Conservation (phyloP, 2,888 invertebrate genomes). For the Hypercompe scribonia region DNA sequence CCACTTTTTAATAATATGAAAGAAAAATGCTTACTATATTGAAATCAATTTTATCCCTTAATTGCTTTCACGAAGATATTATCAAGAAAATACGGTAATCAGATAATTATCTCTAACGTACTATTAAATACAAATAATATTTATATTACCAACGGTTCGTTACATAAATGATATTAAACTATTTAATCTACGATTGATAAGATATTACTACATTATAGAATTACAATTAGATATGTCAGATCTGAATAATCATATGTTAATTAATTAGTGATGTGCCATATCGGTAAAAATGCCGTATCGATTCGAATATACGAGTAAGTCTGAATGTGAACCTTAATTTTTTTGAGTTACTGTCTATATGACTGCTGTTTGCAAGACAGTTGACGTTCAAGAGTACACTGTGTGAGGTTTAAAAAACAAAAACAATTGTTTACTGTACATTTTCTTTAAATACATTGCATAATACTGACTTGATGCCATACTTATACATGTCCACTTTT, state of each 20-base stretch:
- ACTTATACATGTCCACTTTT: too few relatives aligned
- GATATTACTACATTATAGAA: not conserved
- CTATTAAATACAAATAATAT: not conserved
- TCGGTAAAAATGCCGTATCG: not conserved
- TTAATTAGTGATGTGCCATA: not conserved
- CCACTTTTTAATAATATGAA: too few relatives aligned
- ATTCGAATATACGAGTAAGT: not conserved
- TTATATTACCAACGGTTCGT: not conserved
- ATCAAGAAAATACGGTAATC: not conserved
- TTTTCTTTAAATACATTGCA: too few relatives aligned
- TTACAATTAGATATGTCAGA: not conserved
- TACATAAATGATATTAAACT: not conserved
- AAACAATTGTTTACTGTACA: too few relatives aligned
- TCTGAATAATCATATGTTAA: not conserved
- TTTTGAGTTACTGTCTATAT: too few relatives aligned
- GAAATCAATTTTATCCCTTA: not conserved
- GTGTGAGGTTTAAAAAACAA: too few relatives aligned
- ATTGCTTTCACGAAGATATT: not conserved
- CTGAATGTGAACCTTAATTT: too few relatives aligned
- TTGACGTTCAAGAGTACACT: too few relatives aligned
- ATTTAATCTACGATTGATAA: slow-evolving; percentile 11
- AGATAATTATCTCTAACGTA: not conserved
- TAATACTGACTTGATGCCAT: too few relatives aligned
- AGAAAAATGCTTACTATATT: too few relatives aligned
- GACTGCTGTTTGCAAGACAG: too few relatives aligned